Base-by-base conservation (phyloP, 2,888 invertebrate species). In the Halictus ligatus region DNA sequence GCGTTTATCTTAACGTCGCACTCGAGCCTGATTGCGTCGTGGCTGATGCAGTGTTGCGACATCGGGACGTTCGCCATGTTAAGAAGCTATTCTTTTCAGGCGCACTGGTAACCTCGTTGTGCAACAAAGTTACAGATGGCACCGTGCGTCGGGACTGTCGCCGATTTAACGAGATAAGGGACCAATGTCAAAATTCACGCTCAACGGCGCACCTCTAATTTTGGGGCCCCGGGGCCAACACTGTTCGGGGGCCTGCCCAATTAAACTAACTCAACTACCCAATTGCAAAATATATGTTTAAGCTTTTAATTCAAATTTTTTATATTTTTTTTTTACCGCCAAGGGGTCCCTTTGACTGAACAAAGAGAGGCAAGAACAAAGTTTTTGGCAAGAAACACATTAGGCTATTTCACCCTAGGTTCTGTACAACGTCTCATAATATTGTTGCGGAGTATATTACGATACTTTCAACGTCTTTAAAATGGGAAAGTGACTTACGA, bases 11-110 rank as follows among this genome's bases (percentile, higher is more conserved):
- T 54, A 80, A 50, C 50, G 77, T 80, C 67, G 83, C 76, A 74
- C 75, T 81, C 40, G n/a, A 82, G 73, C 74, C 71, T 75, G 80
- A 80, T 77, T 80, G 85, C 85, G 77, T 75, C 78, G 75, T 10
- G 29, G 73, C 50, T 73, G 48, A 73, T 48, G 73, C 73, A 21
- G 48, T 50, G 18, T 73, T 73, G 48, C 73, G 50, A 48, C 73
- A 73, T 35, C 73, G 10, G 21, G 73, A 73, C 73, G 73, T 73
- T 73, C 73, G 21, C 48, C 50, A 50, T 50, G 73, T 73, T 35
- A 35, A 73, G 21, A 50, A 35, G 12, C 50, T 10, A 8, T 73
- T 29, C 29, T 69, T 69, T 40, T 43, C 35, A 40, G 69, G 29
- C 54, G 35, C 21, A 40, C 54, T 4, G 40, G 54, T n/a, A 40